phyloP scores from a whole-genome alignment of 2,797 vertebrate genomes.

The Notolepis coatsorum region DNA sequence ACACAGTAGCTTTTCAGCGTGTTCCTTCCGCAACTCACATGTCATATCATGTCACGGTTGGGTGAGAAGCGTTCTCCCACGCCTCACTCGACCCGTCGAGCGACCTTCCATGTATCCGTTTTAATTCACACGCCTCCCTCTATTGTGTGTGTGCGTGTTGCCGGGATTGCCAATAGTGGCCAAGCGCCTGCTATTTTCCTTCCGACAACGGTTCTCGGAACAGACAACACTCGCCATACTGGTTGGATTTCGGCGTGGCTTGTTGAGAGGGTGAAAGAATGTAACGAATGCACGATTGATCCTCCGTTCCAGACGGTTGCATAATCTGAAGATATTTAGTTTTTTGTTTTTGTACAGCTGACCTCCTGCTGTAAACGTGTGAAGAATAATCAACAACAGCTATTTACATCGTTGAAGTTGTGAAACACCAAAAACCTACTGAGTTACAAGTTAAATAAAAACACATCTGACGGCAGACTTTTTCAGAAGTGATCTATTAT shows the following conservation, averaged over 20 bases:
- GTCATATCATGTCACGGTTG: constrained; percentile 45
- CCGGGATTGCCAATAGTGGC: constrained; percentile 41
- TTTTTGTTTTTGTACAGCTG: constrained; percentile 46
- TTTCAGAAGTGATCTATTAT: background rate
- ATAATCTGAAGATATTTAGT: constrained; percentile 31
- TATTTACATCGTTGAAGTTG: constrained; percentile 7
- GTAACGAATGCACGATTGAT: background rate
- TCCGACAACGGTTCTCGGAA: constrained; percentile 16
- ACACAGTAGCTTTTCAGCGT: constrained; percentile 59
- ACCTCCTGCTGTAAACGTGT: constrained; percentile 21
- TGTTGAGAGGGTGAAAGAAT: background rate
- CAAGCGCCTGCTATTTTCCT: constrained; percentile 38
- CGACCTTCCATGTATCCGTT: constrained; percentile 41
- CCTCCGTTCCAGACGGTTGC: background rate
- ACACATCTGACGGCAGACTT: constrained; percentile 5
- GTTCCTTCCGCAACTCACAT: constrained; percentile 13
- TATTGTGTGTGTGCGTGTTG: constrained; percentile 27
- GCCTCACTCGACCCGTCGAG: constrained; percentile 45
- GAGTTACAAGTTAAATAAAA: background rate
- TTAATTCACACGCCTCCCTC: constrained; percentile 24
- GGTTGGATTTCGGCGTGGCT: constrained; percentile 41
- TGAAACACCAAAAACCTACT: constrained; percentile 19
- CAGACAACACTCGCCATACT: constrained; percentile 44
- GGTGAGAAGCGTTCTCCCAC: constrained; percentile 52
- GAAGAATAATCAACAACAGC: constrained; percentile 1